phyloP scores from a whole-genome alignment of 37 sponge, comb jelly and placozoan species.

The Geodia barretti region DNA sequence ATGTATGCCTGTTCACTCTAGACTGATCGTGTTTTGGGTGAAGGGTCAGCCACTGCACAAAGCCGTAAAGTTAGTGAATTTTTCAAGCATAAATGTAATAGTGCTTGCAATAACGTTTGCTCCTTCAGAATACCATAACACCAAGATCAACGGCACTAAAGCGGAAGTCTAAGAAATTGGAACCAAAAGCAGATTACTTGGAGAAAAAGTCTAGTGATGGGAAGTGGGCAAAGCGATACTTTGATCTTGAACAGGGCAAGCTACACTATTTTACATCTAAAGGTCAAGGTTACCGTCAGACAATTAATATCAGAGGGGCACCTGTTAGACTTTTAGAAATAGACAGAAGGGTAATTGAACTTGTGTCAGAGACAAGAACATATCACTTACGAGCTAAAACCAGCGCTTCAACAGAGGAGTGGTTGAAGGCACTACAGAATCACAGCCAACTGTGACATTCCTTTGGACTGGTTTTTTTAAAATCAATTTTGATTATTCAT shows the following conservation, averaged over 20 bases:
- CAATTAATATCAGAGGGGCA: conserved; percentile 13
- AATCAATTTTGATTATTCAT: too few species aligned
- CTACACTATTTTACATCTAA: conserved; percentile 67
- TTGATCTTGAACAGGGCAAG: conserved; percentile 72
- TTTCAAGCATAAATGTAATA: too few species aligned
- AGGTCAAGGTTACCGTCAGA: conserved; percentile 60
- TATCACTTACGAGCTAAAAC: conserved; percentile 53
- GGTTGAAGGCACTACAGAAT: conserved; percentile 25
- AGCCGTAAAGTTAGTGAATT: too few species aligned
- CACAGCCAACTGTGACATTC: not conserved
- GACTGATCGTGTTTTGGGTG: too few species aligned
- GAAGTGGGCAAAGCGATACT: conserved; percentile 75
- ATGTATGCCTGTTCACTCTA: too few species aligned
- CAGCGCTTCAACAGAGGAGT: conserved; percentile 18
- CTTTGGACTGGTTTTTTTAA: not conserved
- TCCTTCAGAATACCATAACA: too few species aligned
- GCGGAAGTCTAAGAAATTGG: conserved; percentile 1
- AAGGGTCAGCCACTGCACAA: too few species aligned
- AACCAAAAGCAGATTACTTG: conserved; percentile 63
- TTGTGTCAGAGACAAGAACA: conserved; percentile 45
- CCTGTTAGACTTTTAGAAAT: not conserved
- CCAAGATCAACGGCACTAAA: not conserved
- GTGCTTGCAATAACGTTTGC: too few species aligned
- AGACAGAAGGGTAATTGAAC: conserved; percentile 34
- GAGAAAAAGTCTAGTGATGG: conserved; percentile 56